These are phyloP conservation scores for Presbytis comata DNA, from an alignment of 2,797 vertebrate species.

Conservation along the genomic window DNA sequence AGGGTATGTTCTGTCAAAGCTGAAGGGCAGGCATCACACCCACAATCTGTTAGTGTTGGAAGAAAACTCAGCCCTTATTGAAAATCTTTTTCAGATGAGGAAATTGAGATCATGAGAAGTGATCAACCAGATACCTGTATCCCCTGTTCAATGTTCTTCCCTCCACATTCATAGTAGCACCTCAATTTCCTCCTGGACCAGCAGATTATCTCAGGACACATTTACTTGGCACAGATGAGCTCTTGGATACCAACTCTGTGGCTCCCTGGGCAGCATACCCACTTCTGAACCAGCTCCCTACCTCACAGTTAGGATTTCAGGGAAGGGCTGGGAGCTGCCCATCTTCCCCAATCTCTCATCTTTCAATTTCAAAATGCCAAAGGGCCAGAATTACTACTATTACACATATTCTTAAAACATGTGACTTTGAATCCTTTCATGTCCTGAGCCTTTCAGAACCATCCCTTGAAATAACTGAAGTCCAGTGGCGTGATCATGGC, in stretches of 20 bases:
- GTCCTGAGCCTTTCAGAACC: not conserved
- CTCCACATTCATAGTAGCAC: not conserved
- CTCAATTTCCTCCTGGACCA: not conserved
- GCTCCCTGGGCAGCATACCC: not conserved
- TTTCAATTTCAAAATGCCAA: not conserved
- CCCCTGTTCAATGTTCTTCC: not conserved
- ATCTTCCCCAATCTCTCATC: not conserved
- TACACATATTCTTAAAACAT: not conserved
- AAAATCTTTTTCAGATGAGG: not conserved
- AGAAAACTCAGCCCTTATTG: not conserved
- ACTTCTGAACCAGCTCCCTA: too few relatives aligned
- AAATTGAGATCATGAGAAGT: not conserved
- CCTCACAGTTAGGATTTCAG: not conserved
- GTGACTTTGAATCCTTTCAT: not conserved
- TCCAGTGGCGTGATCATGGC: too few relatives aligned
- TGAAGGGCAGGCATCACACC: not conserved
- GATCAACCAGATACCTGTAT: not conserved
- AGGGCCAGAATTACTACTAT: not conserved
- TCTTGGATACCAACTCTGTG: not conserved
- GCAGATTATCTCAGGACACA: not conserved
- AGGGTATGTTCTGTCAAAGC: too few relatives aligned
- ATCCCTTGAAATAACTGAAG: not conserved
- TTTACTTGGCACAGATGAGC: not conserved
- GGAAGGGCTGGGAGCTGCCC: not conserved
- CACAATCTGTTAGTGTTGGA: not conserved